These are phyloP conservation scores for Ibycter americanus DNA, from an alignment of 2,797 vertebrate species.

Conservation along the genomic window DNA sequence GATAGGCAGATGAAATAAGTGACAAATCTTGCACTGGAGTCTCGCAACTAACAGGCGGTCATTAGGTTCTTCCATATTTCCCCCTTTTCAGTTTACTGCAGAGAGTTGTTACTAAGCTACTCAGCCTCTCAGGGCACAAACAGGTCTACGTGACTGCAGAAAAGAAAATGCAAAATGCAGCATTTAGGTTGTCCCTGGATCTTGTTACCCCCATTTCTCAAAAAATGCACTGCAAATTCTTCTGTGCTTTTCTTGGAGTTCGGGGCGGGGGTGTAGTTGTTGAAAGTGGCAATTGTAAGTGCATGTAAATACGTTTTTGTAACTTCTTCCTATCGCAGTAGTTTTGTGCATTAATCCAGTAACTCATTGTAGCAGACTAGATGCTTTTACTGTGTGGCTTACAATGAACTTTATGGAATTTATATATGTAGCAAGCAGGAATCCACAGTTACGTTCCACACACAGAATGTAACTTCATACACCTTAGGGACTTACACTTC, in stretches of 20 bases:
- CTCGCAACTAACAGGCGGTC: neutral
- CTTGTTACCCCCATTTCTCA: neutral
- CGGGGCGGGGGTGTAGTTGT: neutral
- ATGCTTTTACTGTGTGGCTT: neutral
- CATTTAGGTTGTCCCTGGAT: neutral
- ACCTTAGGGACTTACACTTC: constrained; percentile 56
- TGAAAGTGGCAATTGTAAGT: neutral
- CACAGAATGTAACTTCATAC: constrained; percentile 29
- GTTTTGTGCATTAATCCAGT: neutral
- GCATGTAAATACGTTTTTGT: neutral
- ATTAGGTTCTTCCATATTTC: neutral
- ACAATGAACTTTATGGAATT: constrained; percentile 4
- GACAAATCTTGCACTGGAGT: neutral
- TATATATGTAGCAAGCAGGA: neutral
- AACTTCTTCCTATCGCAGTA: neutral
- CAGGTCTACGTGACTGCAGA: neutral
- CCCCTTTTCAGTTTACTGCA: neutral
- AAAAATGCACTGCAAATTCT: neutral
- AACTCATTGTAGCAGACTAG: neutral
- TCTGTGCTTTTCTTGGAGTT: neutral
- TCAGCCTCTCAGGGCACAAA: neutral
- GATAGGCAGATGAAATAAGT: neutral
- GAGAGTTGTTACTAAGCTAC: neutral
- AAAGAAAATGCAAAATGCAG: neutral
- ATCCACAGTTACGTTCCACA: constrained; percentile 27